Percentiles rank a stretch among this genome's conserved stretches.
Conservation (phyloP, 53 echinoderm and acorn worm genomes). For the Henricia sp. region DNA sequence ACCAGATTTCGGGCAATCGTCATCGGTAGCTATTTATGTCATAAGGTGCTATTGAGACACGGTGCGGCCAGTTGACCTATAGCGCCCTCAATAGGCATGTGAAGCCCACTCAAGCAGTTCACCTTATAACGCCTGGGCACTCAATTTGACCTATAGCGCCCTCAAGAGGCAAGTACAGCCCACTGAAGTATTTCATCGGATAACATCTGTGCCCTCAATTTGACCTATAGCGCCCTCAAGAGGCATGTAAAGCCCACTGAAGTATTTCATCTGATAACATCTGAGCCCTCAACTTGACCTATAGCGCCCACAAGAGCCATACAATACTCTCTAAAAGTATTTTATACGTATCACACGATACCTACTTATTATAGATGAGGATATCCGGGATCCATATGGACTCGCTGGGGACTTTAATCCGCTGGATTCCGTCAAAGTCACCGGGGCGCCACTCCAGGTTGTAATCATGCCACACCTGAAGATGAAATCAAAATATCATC, state of each 20-base stretch:
- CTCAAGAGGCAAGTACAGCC: neutral
- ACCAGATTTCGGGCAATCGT: no score
- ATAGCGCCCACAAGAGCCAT: neutral
- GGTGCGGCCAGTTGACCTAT: slow-evolving; percentile 5
- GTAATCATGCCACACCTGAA: slow-evolving; percentile 95
- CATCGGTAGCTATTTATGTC: no score
- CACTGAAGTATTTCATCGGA: neutral
- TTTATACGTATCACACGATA: neutral
- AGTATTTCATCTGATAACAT: neutral
- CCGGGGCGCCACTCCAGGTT: slow-evolving; percentile 78
- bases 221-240: slow-evolving; percentile 28
- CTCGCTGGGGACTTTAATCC: slow-evolving; percentile 85
- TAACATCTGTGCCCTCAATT: neutral
- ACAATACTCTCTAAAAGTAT: neutral
- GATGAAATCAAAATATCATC: no score
- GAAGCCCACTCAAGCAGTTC: neutral
- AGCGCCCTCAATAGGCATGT: slow-evolving; percentile 20
- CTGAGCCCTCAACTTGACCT: neutral
- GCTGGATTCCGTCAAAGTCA: slow-evolving; percentile 75
- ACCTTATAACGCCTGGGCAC: neutral
- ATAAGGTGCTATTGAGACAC: no score
- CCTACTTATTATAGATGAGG: slow-evolving; percentile 94
- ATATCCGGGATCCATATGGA: slow-evolving; percentile 96
- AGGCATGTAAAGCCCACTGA: neutral
- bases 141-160: neutral